Evolutionary conservation across 2,113 vertebrate species (phyloP).

Genomic region (Mastomys coucha): DNA sequence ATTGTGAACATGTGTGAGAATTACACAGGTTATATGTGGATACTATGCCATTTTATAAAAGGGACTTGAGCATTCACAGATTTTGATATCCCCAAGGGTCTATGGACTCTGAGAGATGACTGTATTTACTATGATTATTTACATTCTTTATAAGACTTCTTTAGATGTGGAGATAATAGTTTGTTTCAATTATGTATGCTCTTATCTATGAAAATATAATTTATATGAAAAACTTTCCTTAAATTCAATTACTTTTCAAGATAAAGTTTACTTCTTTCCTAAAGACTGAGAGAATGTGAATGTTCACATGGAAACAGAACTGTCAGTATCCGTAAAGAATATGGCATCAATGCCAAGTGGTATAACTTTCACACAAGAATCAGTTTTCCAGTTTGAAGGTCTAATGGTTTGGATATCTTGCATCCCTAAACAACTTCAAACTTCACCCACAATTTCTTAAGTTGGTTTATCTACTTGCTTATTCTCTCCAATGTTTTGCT

Average conservation of each 20-base stretch:
- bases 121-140: background rate
- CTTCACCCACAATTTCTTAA: conserved; percentile 69
- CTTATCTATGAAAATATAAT: background rate
- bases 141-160: background rate
- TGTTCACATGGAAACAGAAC: background rate
- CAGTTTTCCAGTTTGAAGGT: background rate
- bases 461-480: conserved; percentile 56
- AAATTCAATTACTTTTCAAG: conserved; percentile 25
- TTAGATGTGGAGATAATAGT: background rate
- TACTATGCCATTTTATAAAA: background rate
- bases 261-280: background rate
- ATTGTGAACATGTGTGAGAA: background rate
- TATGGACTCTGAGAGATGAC: background rate
- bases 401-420: conserved; percentile 30
- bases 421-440: conserved; percentile 30
- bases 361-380: background rate
- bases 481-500: conserved; percentile 46
- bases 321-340: too few species aligned
- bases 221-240: background rate
- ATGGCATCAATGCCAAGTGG: background rate
- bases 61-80: background rate
- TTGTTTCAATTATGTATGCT: background rate
- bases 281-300: background rate
- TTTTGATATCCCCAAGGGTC: background rate
- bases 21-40: background rate